Percentiles rank a stretch among this genome's conserved stretches.
Evolutionary conservation across 2,888 invertebrate genomes (phyloP).

Genomic region (Microdon myrmicae): DNA sequence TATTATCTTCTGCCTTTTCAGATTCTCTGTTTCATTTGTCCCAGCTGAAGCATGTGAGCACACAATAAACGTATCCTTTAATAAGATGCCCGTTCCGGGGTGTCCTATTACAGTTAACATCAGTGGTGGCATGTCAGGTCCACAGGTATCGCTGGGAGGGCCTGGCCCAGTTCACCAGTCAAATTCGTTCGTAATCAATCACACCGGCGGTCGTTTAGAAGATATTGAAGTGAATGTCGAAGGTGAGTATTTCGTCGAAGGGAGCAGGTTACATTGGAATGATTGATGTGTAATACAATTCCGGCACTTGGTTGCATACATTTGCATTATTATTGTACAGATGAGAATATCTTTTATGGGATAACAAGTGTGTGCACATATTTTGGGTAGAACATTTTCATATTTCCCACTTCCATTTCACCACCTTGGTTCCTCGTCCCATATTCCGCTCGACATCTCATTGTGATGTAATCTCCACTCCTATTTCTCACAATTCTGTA

Average conservation of each 20-base stretch:
- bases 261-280: conserved; percentile 32
- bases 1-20: conserved; percentile 54
- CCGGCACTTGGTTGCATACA: conserved; percentile 30
- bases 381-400: no score
- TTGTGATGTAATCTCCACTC: no score
- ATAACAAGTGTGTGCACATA: no score
- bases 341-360: no score
- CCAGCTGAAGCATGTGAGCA: conserved; percentile 95
- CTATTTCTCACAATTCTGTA: no score
- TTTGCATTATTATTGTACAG: no score
- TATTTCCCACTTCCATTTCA: no score
- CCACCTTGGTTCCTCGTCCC: no score
- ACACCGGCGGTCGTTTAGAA: conserved; percentile 88
- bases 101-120: conserved; percentile 92
- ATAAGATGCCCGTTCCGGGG: conserved; percentile 86
- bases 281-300: conserved; percentile 21
- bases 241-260: conserved; percentile 71
- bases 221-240: conserved; percentile 97
- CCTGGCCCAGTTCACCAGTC: conserved; percentile 78
- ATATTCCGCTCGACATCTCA: no score
- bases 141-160: conserved; percentile 77
- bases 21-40: conserved; percentile 96
- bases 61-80: conserved; percentile 96
- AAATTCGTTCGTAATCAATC: conserved; percentile 78
- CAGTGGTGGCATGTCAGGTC: conserved; percentile 72